These are phyloP conservation scores for Acrossocheilus wenchowensis DNA, from an alignment of 2,797 vertebrate species.

Conservation along the genomic window DNA sequence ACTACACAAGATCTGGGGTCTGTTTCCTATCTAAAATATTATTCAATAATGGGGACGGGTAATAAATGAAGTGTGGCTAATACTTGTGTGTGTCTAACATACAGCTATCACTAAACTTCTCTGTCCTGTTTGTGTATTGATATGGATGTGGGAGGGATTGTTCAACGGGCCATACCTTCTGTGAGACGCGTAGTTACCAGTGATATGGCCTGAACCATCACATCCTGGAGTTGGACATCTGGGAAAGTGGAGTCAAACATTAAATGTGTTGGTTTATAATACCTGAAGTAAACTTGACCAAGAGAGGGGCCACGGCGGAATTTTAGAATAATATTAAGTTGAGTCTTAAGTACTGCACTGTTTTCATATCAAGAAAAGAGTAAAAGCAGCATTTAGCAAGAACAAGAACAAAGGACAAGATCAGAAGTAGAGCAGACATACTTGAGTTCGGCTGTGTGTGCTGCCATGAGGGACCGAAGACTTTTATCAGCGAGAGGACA, in stretches of 20 bases:
- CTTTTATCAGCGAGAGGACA: slow-evolving; percentile 99
- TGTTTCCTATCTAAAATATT: slow-evolving; percentile 49
- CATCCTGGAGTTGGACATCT: slow-evolving; percentile 98
- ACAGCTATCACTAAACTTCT: slow-evolving; percentile 55
- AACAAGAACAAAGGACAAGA: slow-evolving; percentile 64
- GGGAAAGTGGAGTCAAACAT: slow-evolving; percentile 42
- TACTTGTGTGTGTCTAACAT: slow-evolving; percentile 52
- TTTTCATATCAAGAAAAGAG: slow-evolving; percentile 15
- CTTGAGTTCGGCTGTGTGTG: slow-evolving; percentile 99
- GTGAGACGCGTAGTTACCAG: slow-evolving; percentile 97
- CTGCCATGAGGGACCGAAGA: slow-evolving; percentile 99
- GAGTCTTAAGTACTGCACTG: neutral
- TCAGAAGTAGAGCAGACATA: slow-evolving; percentile 82
- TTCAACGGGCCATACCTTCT: slow-evolving; percentile 84
- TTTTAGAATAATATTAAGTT: neutral
- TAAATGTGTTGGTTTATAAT: slow-evolving; percentile 14
- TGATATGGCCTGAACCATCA: slow-evolving; percentile 97
- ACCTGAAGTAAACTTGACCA: neutral
- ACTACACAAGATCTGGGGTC: slow-evolving; percentile 20
- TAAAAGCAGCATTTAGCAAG: slow-evolving; percentile 45
- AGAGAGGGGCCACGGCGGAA: neutral
- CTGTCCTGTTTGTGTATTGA: slow-evolving; percentile 46
- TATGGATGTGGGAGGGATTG: slow-evolving; percentile 50
- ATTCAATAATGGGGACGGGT: slow-evolving; percentile 41
- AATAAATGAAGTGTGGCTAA: slow-evolving; percentile 18